phyloP scores from a whole-genome alignment of 1,140 invertebrate genomes.

The Drosophila prosaltans region DNA sequence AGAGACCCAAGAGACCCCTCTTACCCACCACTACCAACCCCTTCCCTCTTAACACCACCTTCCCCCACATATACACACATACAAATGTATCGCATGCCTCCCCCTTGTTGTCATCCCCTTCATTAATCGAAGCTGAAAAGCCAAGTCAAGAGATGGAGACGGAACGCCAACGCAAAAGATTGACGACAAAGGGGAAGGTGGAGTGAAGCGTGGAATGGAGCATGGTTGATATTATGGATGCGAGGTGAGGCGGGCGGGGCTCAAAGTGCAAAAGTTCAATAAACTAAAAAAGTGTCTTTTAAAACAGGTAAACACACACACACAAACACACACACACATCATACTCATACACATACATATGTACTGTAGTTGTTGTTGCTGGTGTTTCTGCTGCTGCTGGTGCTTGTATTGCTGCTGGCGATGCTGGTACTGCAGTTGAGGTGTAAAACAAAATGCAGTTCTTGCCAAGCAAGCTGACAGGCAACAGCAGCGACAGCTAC shows the following conservation, averaged over 20 bases:
- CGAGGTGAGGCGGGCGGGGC: slow-evolving; percentile 33
- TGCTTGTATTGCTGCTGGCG: slow-evolving; percentile 6
- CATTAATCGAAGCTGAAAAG: not conserved
- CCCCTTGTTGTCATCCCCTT: not conserved
- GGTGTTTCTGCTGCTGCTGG: slow-evolving; percentile 21
- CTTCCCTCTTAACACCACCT: too few species aligned
- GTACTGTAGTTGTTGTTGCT: slow-evolving; percentile 30
- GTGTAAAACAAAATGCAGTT: slow-evolving; percentile 70
- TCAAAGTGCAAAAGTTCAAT: slow-evolving; percentile 78
- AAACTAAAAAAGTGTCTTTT: slow-evolving; percentile 79
- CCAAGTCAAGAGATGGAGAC: not conserved
- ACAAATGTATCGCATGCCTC: too few species aligned
- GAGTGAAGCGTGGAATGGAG: not conserved
- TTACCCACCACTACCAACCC: not conserved
- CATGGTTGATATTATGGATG: not conserved
- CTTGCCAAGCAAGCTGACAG: slow-evolving; percentile 64
- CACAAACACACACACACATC: slow-evolving; percentile 4
- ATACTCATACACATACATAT: slow-evolving; percentile 18
- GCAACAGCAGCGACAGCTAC: slow-evolving; percentile 11
- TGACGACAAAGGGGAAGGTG: slow-evolving; percentile 33
- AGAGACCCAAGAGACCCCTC: slow-evolving; percentile 17
- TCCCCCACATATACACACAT: slow-evolving; percentile 3
- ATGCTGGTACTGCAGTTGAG: slow-evolving; percentile 36
- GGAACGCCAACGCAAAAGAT: slow-evolving; percentile 61
- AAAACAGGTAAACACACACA: slow-evolving; percentile 69